A percentile compares a stretch with the other conserved stretches of the same genome.
Evolutionary conservation across 2,113 vertebrate genomes (phyloP).

Genomic region (Coracopsis vasa): DNA sequence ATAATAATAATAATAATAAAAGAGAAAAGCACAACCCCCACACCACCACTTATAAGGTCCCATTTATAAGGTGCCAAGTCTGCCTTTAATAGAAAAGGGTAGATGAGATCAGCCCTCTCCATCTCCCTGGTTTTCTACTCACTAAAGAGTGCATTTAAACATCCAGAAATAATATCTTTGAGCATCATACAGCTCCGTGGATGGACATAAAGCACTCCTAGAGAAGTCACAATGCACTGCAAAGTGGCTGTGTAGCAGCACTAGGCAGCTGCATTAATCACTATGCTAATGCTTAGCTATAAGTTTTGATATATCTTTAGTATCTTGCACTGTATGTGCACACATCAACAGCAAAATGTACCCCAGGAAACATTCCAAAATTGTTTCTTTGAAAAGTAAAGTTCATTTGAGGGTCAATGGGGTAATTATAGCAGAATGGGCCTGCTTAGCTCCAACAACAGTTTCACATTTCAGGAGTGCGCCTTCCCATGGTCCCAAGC

Average conservation of each 20-base stretch:
- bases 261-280: background rate
- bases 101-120: background rate
- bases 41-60: background rate
- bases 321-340: constrained; percentile 3
- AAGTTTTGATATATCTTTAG: background rate
- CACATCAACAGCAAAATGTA: constrained; percentile 13
- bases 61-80: accelerated
- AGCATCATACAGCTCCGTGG: background rate
- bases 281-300: background rate
- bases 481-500: background rate
- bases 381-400: constrained; percentile 19
- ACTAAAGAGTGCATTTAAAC: background rate
- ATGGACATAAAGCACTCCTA: background rate
- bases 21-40: background rate
- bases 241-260: background rate
- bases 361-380: constrained; percentile 45
- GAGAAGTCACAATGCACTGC: background rate
- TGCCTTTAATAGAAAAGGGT: background rate
- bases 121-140: background rate
- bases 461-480: background rate
- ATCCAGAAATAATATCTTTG: background rate
- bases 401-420: constrained; percentile 40
- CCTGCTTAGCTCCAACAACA: background rate
- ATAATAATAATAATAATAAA: background rate
- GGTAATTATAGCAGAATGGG: constrained; percentile 30